A percentile compares a stretch with the other conserved stretches of the same genome.
phyloP scores from a whole-genome alignment of 2,113 vertebrate genomes.

The Atractosteus spatula region DNA sequence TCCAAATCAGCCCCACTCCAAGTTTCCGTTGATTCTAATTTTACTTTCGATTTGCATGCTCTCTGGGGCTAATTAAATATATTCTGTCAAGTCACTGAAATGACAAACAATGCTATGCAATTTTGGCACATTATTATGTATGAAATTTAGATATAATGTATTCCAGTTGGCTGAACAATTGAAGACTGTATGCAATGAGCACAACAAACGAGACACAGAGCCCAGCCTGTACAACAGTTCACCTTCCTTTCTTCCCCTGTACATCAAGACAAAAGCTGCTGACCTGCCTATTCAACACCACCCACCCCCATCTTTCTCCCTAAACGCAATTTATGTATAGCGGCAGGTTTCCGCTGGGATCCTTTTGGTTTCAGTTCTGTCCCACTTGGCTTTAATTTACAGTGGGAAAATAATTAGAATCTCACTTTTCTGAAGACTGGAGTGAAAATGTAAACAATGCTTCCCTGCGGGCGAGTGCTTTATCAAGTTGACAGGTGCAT shows the following conservation, averaged over 20 bases:
- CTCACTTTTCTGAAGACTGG: conserved; percentile 96
- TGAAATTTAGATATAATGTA: conserved; percentile 57
- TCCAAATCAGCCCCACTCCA: conserved; percentile 49
- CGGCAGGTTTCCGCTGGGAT: conserved; percentile 41
- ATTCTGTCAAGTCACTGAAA: conserved; percentile 42
- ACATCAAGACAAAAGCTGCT: conserved; percentile 42
- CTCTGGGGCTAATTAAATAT: conserved; percentile 59
- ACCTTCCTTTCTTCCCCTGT: conserved; percentile 9
- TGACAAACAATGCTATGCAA: conserved; percentile 60
- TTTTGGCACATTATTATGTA: conserved; percentile 65
- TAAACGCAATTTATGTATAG: conserved; percentile 22
- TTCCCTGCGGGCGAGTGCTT: conserved; percentile 98
- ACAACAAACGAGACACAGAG: conserved; percentile 33
- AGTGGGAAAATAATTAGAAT: conserved; percentile 99
- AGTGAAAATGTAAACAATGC: conserved; percentile 99
- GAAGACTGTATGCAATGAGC: conserved; percentile 43
- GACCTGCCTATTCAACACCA: conserved; percentile 39
- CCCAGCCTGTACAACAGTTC: conserved; percentile 12
- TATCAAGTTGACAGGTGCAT: conserved; percentile 99
- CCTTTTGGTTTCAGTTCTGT: conserved; percentile 72
- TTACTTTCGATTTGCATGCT: conserved; percentile 59
- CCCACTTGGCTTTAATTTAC: conserved; percentile 98
- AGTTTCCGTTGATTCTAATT: conserved; percentile 54
- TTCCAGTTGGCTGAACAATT: conserved; percentile 53
- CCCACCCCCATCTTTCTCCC: conserved; percentile 22